Evolutionary conservation across 2,888 invertebrate genomes (phyloP), one percentile per base, ranked within the genome.

Genomic region (Cephus rjabovi): DNA sequence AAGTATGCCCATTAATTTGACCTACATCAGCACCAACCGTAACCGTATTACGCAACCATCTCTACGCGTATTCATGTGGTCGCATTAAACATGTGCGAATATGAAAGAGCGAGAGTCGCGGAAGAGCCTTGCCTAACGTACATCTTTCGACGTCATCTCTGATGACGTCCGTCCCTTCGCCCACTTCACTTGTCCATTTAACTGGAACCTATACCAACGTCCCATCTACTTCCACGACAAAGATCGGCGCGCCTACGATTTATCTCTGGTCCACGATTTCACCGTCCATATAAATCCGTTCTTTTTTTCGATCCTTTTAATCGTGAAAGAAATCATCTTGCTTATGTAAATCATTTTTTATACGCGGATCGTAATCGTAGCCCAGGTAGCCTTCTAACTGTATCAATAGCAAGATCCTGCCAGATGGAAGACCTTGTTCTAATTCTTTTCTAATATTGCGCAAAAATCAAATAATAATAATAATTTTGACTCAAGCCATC

Each of bases 111-210:
- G 71, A 15, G 33, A 71, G 71, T 71, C 71, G 4, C 71, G 71
- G 71, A 71, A 71, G 71, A 71, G 71, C 71, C 71, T 71, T 34
- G 31, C 71, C 71, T 71, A 71, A 56, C 23, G 2, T 23, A 23
- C 56, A 15, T 23, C 23, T 15, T 9, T 9, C 56, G 23, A 56
- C 23, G 9, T 9, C 56, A 1, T 56, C 56, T 56, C 56, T 23
- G 2, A 9, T 9, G 9, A 56, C 23, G 56, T 56, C 56, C 56
- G 2, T 56, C 23, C 40, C 12, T 40, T 40, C 40, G 15, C 40
- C 40, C 40, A 40, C 40, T 40, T 40, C 23, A 23, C 23, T 56
- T 2, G 23, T 9, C 40, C 0, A 40, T 40, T 6, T 15, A 40
- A 40, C 1, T 15, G 2, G 56, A 56, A 9, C 56, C 23, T 6